Evolutionary conservation across 2,888 invertebrate species (phyloP).

Genomic region (Thymelicus sylvestris): DNA sequence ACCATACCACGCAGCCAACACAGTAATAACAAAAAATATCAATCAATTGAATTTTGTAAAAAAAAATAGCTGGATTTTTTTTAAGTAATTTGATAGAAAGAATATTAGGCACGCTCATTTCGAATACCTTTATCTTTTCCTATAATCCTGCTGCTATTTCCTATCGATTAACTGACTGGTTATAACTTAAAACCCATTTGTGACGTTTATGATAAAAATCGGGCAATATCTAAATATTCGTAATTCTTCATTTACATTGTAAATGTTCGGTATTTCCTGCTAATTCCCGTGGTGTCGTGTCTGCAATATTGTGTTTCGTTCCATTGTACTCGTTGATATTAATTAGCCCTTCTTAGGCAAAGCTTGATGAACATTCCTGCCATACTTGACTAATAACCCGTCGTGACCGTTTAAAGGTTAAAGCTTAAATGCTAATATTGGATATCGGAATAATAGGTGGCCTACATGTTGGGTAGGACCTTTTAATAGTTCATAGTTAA

Average conservation of each 20-base stretch:
- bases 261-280: constrained; percentile 43
- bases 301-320: constrained; percentile 62
- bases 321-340: constrained; percentile 64
- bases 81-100: too few relatives aligned
- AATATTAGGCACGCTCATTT: too few relatives aligned
- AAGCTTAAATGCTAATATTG: constrained; percentile 22
- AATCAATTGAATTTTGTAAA: too few relatives aligned
- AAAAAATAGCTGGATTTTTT: too few relatives aligned
- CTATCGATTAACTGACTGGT: too few relatives aligned
- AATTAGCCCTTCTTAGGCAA: constrained; percentile 52
- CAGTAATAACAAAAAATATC: too few relatives aligned
- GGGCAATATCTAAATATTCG: constrained; percentile 9
- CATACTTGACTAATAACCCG: constrained; percentile 50
- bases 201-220: background rate
- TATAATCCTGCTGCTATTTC: too few relatives aligned
- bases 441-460: background rate
- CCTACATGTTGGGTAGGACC: background rate
- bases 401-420: constrained; percentile 49
- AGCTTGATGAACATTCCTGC: constrained; percentile 50
- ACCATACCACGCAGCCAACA: too few relatives aligned
- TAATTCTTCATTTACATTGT: constrained; percentile 15
- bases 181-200: background rate
- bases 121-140: too few relatives aligned
- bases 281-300: constrained; percentile 59
- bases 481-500: background rate